These are phyloP conservation scores for Pituophis catenifer DNA, from an alignment of 2,113 vertebrate species.

Conservation along the genomic window DNA sequence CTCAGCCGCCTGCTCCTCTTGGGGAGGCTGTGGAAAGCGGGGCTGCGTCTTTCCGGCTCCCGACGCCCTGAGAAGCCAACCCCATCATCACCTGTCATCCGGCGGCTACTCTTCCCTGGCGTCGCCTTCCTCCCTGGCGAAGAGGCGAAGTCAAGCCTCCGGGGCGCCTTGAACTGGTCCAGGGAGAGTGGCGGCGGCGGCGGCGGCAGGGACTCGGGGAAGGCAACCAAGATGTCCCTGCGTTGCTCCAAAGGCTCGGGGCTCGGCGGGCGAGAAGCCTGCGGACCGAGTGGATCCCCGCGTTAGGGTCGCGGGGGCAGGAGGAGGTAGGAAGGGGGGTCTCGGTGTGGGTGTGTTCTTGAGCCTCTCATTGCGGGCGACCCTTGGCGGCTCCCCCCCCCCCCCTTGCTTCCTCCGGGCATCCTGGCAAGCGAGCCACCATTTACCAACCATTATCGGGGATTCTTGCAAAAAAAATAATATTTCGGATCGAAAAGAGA, in stretches of 20 bases:
- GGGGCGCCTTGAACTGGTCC: constrained; percentile 20
- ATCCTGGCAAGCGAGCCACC: constrained; percentile 29
- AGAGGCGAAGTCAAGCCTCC: not conserved
- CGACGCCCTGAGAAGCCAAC: not conserved
- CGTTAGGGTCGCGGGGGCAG: not conserved
- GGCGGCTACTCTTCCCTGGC: not conserved
- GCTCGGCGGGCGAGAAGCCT: constrained; percentile 36
- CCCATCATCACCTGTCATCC: not conserved
- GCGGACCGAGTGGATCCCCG: not conserved
- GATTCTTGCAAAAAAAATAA: not conserved
- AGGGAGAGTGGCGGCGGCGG: constrained; percentile 20
- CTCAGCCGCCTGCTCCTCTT: not conserved
- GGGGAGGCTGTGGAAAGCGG: not conserved
- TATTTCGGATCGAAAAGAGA: not conserved
- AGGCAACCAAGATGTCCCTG: constrained; percentile 39
- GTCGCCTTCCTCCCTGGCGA: not conserved
- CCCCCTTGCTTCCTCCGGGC: not conserved
- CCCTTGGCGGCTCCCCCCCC: constrained; percentile 30
- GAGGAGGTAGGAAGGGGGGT: not conserved
- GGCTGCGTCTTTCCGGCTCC: not conserved
- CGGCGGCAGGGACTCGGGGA: not conserved
- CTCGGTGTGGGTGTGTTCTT: not conserved
- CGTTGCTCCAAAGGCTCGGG: not conserved
- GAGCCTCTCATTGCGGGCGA: not conserved
- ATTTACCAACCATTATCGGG: not conserved